These are phyloP conservation scores for Plumapathes pennacea DNA, from an alignment of 92 coral and sea anemone genomes.

Conservation along the genomic window DNA sequence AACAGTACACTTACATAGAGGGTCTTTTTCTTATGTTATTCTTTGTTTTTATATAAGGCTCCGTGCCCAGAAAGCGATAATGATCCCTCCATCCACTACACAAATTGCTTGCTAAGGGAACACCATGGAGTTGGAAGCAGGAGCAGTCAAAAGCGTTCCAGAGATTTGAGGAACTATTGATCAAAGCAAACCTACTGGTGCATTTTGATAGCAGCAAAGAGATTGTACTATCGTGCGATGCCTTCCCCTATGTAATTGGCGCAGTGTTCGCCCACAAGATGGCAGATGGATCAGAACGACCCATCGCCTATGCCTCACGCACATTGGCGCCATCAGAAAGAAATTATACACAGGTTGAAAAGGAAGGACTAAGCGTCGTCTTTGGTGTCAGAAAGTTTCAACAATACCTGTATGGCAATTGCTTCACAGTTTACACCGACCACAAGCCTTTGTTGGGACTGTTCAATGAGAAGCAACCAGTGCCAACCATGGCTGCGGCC, in stretches of 20 bases:
- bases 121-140: no score
- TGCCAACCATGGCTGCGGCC: conserved; percentile 43
- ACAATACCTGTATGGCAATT: conserved; percentile 32
- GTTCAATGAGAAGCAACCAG: conserved; percentile 19
- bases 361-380: conserved; percentile 26
- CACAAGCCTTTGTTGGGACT: conserved; percentile 30
- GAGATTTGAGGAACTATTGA: no score
- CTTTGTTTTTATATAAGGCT: no score
- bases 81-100: no score
- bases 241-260: neutral
- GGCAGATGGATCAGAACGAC: conserved; percentile 37
- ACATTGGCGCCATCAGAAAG: conserved; percentile 32
- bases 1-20: no score
- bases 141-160: no score
- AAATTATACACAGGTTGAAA: conserved; percentile 34
- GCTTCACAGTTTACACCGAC: conserved; percentile 24
- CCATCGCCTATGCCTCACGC: conserved; percentile 52
- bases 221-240: no score
- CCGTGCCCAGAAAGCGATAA: no score
- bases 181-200: no score
- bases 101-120: no score
- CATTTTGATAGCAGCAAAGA: no score
- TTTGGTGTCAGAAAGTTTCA: conserved; percentile 21
- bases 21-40: no score
- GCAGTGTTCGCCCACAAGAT: conserved; percentile 39